A percentile compares a stretch with the other conserved stretches of the same genome.
Conservation (phyloP, 2,888 invertebrate genomes). For the Athalia rosae region DNA sequence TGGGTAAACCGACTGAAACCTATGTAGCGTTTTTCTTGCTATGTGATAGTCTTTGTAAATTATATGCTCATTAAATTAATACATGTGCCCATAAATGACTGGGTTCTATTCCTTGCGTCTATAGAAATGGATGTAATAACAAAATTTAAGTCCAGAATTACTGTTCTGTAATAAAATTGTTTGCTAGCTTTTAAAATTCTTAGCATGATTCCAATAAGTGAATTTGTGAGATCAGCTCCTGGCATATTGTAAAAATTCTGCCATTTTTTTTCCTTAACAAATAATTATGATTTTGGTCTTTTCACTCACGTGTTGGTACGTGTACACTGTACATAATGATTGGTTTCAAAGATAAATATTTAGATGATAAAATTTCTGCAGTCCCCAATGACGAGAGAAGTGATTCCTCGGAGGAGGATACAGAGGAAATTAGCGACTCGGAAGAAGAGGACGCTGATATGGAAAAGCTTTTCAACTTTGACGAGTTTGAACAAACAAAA, state of each 20-base stretch:
- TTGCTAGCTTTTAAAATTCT: too few species aligned
- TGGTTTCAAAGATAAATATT: constrained; percentile 30
- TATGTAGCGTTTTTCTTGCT: constrained; percentile 23
- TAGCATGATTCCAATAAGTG: too few species aligned
- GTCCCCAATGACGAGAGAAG: constrained; percentile 38
- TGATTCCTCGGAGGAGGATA: constrained; percentile 33
- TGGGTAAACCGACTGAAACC: constrained; percentile 33
- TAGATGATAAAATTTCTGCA: constrained; percentile 39
- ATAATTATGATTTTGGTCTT: constrained; percentile 2
- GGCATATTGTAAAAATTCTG: not conserved
- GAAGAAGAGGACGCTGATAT: constrained; percentile 27
- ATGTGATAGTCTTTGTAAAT: constrained; percentile 37
- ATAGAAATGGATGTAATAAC: not conserved
- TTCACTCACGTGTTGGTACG: not conserved
- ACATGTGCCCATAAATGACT: not conserved
- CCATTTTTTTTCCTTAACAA: not conserved
- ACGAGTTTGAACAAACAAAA: constrained; percentile 38
- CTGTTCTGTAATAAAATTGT: too few species aligned
- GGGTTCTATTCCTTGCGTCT: not conserved
- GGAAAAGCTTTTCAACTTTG: constrained; percentile 25
- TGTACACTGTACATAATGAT: not conserved
- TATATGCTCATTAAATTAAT: constrained; percentile 27
- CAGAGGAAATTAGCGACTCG: constrained; percentile 14
- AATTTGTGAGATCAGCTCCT: too few species aligned
- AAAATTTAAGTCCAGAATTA: not conserved